Percentiles rank a stretch among this genome's conserved stretches.
Conservation (phyloP, 2,113 vertebrate species). For the Hylia prasina region DNA sequence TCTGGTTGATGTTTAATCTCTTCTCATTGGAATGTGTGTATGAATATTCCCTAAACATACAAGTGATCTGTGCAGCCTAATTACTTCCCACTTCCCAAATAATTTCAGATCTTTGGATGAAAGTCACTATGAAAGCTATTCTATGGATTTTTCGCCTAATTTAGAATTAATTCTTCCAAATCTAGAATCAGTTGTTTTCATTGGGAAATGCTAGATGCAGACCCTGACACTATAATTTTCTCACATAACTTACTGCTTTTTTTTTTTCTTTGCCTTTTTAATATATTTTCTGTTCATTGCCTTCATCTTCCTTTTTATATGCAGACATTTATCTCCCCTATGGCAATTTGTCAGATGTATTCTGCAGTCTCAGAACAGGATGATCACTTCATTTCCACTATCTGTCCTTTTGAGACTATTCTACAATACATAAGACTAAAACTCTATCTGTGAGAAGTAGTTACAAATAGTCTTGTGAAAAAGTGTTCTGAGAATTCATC, state of each 20-base stretch:
- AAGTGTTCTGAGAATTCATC: neutral
- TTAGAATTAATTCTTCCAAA: neutral
- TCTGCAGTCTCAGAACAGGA: neutral
- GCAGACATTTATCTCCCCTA: neutral
- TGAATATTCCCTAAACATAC: neutral
- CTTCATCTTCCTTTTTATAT: neutral
- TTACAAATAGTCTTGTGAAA: neutral
- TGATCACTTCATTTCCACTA: neutral
- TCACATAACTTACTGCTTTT: neutral
- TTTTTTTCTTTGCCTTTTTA: neutral
- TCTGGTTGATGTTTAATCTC: neutral
- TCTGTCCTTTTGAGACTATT: neutral
- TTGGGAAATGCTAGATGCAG: neutral
- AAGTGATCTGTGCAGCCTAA: neutral
- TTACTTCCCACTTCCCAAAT: neutral
- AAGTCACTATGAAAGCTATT: neutral
- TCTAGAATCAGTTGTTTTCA: neutral
- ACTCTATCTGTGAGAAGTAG: neutral
- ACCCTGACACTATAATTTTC: neutral
- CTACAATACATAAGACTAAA: neutral
- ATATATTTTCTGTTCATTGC: neutral
- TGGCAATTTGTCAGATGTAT: neutral
- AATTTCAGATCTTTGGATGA: neutral
- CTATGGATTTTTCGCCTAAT: neutral
- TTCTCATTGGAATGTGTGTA: neutral